Evolutionary conservation across 2,888 invertebrate species (phyloP), one percentile per base, ranked within the genome.

Genomic region (Camponotus fellah): DNA sequence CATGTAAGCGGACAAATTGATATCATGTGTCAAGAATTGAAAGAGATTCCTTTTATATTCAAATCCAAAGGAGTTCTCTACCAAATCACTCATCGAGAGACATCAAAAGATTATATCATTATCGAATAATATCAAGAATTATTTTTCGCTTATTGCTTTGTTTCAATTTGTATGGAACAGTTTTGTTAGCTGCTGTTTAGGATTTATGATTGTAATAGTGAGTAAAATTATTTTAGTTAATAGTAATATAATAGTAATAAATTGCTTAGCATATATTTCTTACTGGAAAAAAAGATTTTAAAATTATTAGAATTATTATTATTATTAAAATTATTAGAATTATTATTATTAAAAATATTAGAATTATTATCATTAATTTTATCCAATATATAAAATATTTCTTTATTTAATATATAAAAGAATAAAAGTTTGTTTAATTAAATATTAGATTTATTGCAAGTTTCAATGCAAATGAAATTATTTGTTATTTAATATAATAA

Each of bases 61-160:
- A 56, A 49, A 14, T 32, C 53, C 21, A 65, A 65, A 53, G 2
- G 14, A 5, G 34, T 6, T 26, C 8, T n/a, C 17, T 3, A 53
- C 37, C 34, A 75, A 68, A 12, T 40, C n/a, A 10, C 60, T 89
- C 10, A 53, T 87, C 2, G 4, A 43, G 9, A 82, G 72, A 37
- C 91, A 92, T 32, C 58, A 86, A 9, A 86, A 77, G 12, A 88
- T 89, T 6, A 86, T 91, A 10, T 26, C 58, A 32, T 85, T 88
- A 68, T 84, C 86, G 1, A 49, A 87, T 1, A 69, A 77, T n/a
- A 76, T 92, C 14, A 68, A 91, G 14, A 85, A 72, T 21, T 60
- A 90, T 0, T 91, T 88, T 37, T 81, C 87, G 3, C 77, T 74
- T 1, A 68, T 88, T 49, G 62, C 83, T 8, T 37, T 90, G 46